Evolutionary conservation across 1,140 invertebrate genomes (phyloP).

Genomic region (Ceratina australensis): DNA sequence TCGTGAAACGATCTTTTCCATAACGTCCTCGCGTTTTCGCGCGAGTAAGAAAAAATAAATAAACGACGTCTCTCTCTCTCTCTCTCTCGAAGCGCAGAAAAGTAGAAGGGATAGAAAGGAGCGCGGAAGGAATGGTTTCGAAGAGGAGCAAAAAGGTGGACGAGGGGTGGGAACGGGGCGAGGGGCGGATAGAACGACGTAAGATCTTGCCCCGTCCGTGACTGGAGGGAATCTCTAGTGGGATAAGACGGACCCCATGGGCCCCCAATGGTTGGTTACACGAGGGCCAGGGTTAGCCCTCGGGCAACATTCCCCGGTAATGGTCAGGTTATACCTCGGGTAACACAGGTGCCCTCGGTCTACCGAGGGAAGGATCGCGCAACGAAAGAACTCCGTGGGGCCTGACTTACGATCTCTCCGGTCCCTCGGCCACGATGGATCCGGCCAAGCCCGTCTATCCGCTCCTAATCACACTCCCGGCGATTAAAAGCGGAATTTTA

Average conservation of each 20-base stretch:
- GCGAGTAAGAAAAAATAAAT: too few species aligned
- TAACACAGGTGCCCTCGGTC: slow-evolving; percentile 76
- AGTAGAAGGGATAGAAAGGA: neutral
- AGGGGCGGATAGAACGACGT: slow-evolving; percentile 17
- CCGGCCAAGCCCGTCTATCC: slow-evolving; percentile 6
- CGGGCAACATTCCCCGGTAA: slow-evolving; percentile 77
- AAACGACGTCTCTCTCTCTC: too few species aligned
- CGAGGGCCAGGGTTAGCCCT: slow-evolving; percentile 70
- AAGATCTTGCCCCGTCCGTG: slow-evolving; percentile 54
- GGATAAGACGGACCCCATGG: slow-evolving; percentile 64
- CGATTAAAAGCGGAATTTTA: slow-evolving; percentile 7
- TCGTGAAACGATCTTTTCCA: slow-evolving; percentile 8
- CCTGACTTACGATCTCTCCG: slow-evolving; percentile 49
- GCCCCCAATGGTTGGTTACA: slow-evolving; percentile 61
- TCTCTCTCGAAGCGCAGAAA: too few species aligned
- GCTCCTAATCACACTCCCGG: slow-evolving; percentile 6
- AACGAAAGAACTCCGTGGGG: slow-evolving; percentile 49
- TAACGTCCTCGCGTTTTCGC: too few species aligned
- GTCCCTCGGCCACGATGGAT: neutral
- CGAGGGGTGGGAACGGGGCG: neutral
- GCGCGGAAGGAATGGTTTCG: slow-evolving; percentile 17
- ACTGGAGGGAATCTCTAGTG: slow-evolving; percentile 57
- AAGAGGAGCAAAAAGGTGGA: slow-evolving; percentile 28
- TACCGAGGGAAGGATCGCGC: slow-evolving; percentile 46
- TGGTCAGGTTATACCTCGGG: slow-evolving; percentile 76